Base-by-base conservation (phyloP, 1,140 invertebrate species). In the Drosophila kohkoa region DNA sequence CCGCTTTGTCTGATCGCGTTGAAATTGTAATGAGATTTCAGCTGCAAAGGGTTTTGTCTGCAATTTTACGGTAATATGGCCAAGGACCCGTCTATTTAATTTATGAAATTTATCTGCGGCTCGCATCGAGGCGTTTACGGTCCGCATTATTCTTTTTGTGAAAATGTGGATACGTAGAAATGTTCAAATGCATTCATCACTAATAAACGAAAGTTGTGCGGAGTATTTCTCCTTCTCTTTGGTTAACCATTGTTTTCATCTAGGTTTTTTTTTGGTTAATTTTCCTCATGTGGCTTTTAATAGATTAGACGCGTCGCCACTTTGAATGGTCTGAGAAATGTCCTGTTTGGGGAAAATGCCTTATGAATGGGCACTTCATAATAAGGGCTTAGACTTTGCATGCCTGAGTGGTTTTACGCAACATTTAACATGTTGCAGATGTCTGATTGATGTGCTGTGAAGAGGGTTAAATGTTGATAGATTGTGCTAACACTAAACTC, bases 1-100 rank as follows among this genome's bases (percentile, higher is more conserved):
- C 3, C 10, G 35, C 80, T 89, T 91, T 83, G 79, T 91, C 65
- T 81, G 81, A 79, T 83, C 73, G 81, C 74, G 90, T 89, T 91
- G 90, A 91, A 91, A 91, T 91, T 87, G 80, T 91, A 91, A 91
- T 91, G 90, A 91, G 90, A 89, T 91, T 91, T 88, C 72, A 62
- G 43, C 54, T 48, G 38, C 69, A 28, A 76, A 74, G 68, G 77
- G 79, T 30, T 57, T 81, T 85, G 80, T 75, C 82, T 67, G 73
- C 76, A 91, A 91, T 91, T 91, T 91, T 85, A 75, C 90, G 83
- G 75, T 91, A 85, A 91, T 91, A 81, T 91, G 90, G 70, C 58
- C 67, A 62, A 55, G 52, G 57, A 71, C 68, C 80, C 80, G 81
- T 88, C 75, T 87, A 91, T 91, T 91, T 91, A 91, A 91, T 91